These are phyloP conservation scores for Argentina silus DNA, from an alignment of 2,797 vertebrate genomes.

Conservation along the genomic window DNA sequence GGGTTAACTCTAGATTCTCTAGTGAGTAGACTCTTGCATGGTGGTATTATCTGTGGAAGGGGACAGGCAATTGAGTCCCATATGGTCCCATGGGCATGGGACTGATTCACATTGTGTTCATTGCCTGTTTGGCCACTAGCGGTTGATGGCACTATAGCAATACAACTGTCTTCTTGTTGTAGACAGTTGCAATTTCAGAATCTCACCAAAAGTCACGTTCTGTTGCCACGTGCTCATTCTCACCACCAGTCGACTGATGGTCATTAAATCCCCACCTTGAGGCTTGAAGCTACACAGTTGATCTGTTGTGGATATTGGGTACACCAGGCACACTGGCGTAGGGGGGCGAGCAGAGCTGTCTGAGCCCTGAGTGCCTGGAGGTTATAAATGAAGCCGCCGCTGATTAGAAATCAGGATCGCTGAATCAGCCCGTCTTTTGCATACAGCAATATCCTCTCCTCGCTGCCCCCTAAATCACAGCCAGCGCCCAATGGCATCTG, in stretches of 20 bases:
- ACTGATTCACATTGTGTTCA: too few species aligned
- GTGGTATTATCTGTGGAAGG: too few species aligned
- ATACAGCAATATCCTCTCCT: constrained; percentile 81
- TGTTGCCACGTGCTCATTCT: neutral
- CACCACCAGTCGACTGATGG: neutral
- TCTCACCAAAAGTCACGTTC: constrained; percentile 1
- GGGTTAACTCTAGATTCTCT: neutral
- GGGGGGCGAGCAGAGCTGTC: constrained; percentile 64
- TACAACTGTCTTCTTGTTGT: neutral
- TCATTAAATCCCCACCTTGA: neutral
- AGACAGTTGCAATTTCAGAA: constrained; percentile 25
- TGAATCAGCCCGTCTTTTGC: constrained; percentile 84
- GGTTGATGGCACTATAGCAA: neutral
- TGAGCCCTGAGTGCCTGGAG: constrained; percentile 54
- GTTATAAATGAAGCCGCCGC: constrained; percentile 75
- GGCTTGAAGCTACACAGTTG: neutral
- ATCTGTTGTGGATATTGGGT: constrained; percentile 4
- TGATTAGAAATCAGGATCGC: constrained; percentile 81
- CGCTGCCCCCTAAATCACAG: constrained; percentile 77
- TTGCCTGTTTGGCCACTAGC: neutral
- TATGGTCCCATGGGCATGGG: too few species aligned
- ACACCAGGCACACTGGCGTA: neutral
- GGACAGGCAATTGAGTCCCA: too few species aligned
- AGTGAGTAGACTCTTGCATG: too few species aligned
- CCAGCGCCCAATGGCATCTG: constrained; percentile 49